Conservation (phyloP, 2,113 vertebrate genomes). For the Balaeniceps rex region DNA sequence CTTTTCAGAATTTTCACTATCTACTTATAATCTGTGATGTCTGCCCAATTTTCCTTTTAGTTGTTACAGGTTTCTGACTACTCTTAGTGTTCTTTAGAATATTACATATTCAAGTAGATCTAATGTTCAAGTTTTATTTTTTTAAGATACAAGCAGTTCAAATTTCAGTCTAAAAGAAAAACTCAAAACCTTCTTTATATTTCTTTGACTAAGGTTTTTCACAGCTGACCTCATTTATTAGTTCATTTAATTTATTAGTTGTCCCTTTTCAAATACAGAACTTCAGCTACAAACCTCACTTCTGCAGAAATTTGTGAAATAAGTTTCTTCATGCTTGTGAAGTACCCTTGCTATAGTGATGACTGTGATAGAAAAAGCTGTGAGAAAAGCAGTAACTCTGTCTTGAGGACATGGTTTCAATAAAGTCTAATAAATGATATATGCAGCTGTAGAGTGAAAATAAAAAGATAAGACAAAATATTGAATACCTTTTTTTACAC, state of each 20-base stretch:
- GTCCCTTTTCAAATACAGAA: background rate
- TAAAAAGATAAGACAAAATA: background rate
- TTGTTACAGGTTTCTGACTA: background rate
- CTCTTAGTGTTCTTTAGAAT: background rate
- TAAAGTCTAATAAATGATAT: conserved; percentile 28
- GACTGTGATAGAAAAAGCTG: background rate
- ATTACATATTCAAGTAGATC: background rate
- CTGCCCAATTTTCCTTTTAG: background rate
- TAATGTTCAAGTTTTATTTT: background rate
- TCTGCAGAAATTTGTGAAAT: background rate
- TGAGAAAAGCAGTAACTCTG: background rate
- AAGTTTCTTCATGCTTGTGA: background rate
- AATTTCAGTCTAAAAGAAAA: background rate
- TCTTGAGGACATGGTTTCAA: background rate
- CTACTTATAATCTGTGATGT: background rate
- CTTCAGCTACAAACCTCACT: background rate
- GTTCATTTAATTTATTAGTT: background rate
- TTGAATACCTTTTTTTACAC: background rate
- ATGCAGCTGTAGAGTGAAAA: background rate
- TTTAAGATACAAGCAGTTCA: background rate
- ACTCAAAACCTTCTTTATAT: background rate
- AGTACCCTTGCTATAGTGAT: background rate
- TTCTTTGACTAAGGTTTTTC: background rate
- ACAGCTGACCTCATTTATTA: background rate
- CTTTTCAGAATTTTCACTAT: background rate